These are phyloP conservation scores for Drosophila bocki DNA, from an alignment of 1,140 invertebrate species.

Conservation along the genomic window DNA sequence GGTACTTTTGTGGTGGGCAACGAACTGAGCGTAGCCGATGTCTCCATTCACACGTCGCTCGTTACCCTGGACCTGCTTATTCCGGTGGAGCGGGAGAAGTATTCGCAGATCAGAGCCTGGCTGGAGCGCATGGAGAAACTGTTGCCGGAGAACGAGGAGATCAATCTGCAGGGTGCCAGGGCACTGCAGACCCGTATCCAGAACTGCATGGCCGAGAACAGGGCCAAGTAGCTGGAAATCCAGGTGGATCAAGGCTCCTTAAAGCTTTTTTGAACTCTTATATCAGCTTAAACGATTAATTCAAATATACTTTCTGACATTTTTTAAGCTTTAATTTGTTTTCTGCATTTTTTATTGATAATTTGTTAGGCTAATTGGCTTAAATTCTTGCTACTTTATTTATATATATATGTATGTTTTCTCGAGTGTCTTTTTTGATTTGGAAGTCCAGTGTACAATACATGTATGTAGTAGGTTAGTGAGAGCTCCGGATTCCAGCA, in stretches of 20 bases:
- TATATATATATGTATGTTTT: slow-evolving; percentile 23
- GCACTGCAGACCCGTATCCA: slow-evolving; percentile 53
- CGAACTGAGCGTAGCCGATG: slow-evolving; percentile 87
- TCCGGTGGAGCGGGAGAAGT: slow-evolving; percentile 62
- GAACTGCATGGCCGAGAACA: slow-evolving; percentile 60
- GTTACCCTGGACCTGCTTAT: slow-evolving; percentile 80
- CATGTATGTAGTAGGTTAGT: slow-evolving; percentile 26
- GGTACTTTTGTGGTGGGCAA: slow-evolving; percentile 85
- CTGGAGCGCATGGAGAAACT: slow-evolving; percentile 57
- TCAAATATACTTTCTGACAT: not conserved
- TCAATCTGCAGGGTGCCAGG: slow-evolving; percentile 69
- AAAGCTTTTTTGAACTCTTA: not conserved
- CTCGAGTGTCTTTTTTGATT: slow-evolving; percentile 69
- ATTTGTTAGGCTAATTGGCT: slow-evolving; percentile 68
- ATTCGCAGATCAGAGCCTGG: slow-evolving; percentile 55
- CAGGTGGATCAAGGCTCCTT: not conserved
- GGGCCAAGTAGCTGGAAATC: slow-evolving; percentile 18
- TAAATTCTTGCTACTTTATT: slow-evolving; percentile 63
- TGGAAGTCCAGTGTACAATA: slow-evolving; percentile 70
- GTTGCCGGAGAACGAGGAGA: slow-evolving; percentile 67
- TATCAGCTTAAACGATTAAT: not conserved
- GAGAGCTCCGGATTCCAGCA: slow-evolving; percentile 29
- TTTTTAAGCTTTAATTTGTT: slow-evolving; percentile 37
- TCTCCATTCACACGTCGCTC: slow-evolving; percentile 85
- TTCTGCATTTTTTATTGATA: slow-evolving; percentile 43